Base-by-base conservation (phyloP, 2,888 invertebrate genomes). In the Agrilus biguttatus region DNA sequence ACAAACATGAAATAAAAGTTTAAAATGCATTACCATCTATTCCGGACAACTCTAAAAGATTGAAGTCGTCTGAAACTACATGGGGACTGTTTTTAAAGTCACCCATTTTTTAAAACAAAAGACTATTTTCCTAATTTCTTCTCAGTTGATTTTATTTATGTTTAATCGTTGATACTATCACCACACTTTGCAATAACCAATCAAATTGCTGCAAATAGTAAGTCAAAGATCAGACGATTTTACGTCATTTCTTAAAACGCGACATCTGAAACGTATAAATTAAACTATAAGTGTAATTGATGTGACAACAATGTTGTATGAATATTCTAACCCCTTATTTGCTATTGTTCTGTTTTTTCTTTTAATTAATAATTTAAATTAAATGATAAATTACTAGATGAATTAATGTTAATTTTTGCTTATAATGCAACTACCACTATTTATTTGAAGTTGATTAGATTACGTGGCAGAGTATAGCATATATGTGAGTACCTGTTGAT, bases 41-140 rank as follows among this genome's bases (percentile, higher is more conserved):
- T 59, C 78, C 80, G 52, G 74, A 71, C 37, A 82, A 71, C 57
- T 81, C 82, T 49, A 74, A 74, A 32, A 80, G 68, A 62, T 77
- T 78, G 58, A 80, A 80, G 41, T 73, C 75, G 50, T 56, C 63
- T 5, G 65, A 50, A 44, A 65, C 57, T 57, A 72, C 70, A 57
- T 63, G 63, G 45, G 66, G 58, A 56, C 49, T 55, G 51, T 61
- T 60, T 44, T 45, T 46, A 34, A 44, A 48, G 41, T 63, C 64
- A 50, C 58, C 62, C 67, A 67, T 66, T 59, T 58, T 55, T 46
- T 60, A 60, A 39, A 43, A 46, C 39, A 42, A 36, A 61, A 53
- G 57, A 60, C 42, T 63, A 61, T 50, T 58, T 60, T 51, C 37
- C 50, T 12, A 32, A 50, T 61, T 61, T 62, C 45, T 38, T 39